Base-by-base conservation (phyloP, 2,113 vertebrate genomes). In the Pholis gunnellus region DNA sequence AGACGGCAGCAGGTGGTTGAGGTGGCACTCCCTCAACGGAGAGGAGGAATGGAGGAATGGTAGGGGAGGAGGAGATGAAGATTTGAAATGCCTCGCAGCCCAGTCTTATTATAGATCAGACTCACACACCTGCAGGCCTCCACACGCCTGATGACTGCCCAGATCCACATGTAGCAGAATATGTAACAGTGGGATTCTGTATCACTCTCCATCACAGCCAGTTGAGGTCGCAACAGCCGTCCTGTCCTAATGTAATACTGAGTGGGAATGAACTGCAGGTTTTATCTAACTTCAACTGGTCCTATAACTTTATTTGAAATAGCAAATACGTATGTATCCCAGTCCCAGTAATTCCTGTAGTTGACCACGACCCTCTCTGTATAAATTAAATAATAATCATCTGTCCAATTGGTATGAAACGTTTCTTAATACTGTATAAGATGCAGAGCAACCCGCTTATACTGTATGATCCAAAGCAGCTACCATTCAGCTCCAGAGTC, bases 1-100 rank as follows among this genome's bases (percentile, higher is more conserved):
- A 10, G 90, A 76, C 84, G 18, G 82, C 82, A 91, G 85, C 93
- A 94, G 93, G 90, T 93, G 91, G 86, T 75, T 72, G 77, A 83
- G 82, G 78, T n/a, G 87, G 70, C 81, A 76, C 88, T 82, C 89
- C 86, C 86, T 72, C 72, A 79, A 81, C 54, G 48, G 36, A 89
- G 42, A 44, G 3, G n/a, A 85, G 88, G 86, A 87, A 89, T 87
- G 90, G 70, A 40, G 82, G 72, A 71, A 79, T 67, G 82, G 78
- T 56, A 17, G 66, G 50, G 48, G 72, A 42, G 63, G 61, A 78
- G 60, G 77, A 79, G 25, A 81, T 50, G 82, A 81, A 89, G 80
- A 85, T 88, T 86, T 93, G 36, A 89, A 86, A 93, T 93, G 86
- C 88, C 57, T 78, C 3, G 5, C 83, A 44, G 71, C 44, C 44